Conservation (phyloP, 2,113 vertebrate genomes). For the Muntiacus muntjak region DNA sequence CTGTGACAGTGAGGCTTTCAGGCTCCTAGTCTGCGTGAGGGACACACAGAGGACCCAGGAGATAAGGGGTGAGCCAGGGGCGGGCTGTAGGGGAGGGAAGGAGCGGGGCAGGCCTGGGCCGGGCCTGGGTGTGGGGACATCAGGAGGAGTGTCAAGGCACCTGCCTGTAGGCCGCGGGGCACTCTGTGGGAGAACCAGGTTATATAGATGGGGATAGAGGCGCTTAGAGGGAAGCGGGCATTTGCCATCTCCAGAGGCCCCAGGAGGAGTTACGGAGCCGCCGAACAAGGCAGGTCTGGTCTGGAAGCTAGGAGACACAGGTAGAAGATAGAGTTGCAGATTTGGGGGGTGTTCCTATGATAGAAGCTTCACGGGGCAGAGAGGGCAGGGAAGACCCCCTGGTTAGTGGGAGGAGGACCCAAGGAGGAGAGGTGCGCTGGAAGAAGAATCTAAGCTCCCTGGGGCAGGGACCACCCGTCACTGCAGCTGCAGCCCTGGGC, state of each 20-base stretch:
- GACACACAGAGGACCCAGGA: background rate
- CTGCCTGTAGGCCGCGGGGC: background rate
- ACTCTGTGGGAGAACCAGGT: accelerated
- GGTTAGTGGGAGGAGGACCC: background rate
- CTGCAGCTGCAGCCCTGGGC: background rate
- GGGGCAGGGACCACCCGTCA: background rate
- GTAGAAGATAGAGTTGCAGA: background rate
- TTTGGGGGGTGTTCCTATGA: background rate
- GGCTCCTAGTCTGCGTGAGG: accelerated
- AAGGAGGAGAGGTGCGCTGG: background rate
- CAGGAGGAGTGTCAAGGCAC: background rate
- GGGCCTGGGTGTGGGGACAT: background rate
- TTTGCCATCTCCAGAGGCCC: background rate
- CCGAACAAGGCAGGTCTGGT: accelerated
- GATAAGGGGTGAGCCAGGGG: background rate
- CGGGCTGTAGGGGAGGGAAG: background rate
- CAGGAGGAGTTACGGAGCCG: accelerated
- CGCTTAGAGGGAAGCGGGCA: background rate
- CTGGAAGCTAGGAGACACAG: background rate
- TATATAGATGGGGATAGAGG: background rate
- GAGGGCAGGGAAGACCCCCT: background rate
- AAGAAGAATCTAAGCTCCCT: accelerated
- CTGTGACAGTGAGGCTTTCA: background rate
- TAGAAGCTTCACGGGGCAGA: background rate
- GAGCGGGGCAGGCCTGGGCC: accelerated